Conservation (phyloP, 30 jellyfish, hydroid and myxozoan genomes). For the Turritopsis dohrnii region DNA sequence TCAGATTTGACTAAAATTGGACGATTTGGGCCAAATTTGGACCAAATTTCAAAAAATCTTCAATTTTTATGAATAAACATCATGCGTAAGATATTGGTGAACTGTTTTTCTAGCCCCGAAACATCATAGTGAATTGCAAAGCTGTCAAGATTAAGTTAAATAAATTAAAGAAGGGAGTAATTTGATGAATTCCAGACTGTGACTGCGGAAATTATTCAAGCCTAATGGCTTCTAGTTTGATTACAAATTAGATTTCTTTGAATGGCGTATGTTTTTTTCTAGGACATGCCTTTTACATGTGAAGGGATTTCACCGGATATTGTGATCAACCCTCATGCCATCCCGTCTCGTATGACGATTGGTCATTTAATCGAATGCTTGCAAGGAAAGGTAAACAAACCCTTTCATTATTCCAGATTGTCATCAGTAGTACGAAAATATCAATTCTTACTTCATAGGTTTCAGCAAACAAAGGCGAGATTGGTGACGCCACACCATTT, state of each 20-base stretch:
- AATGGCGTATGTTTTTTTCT: background rate
- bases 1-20: too few relatives aligned
- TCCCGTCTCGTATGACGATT: slow-evolving; percentile 99
- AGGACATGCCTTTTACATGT: slow-evolving; percentile 99
- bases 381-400: slow-evolving; percentile 97
- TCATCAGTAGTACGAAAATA: too few relatives aligned
- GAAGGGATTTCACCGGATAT: slow-evolving; percentile 99
- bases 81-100: too few relatives aligned
- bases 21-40: too few relatives aligned
- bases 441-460: slow-evolving; percentile 44
- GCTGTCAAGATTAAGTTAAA: too few relatives aligned
- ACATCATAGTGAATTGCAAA: too few relatives aligned
- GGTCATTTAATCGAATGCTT: slow-evolving; percentile 99
- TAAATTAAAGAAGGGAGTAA: too few relatives aligned
- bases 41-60: too few relatives aligned
- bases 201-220: background rate
- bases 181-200: too few relatives aligned
- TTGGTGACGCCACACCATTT: slow-evolving; percentile 99
- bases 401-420: too few relatives aligned
- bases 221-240: background rate
- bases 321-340: slow-evolving; percentile 98
- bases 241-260: background rate
- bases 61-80: too few relatives aligned
- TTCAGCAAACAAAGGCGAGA: slow-evolving; percentile 99
- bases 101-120: too few relatives aligned